These are phyloP conservation scores for Eupleurogrammus muticus DNA, from an alignment of 2,797 vertebrate species.

Conservation along the genomic window DNA sequence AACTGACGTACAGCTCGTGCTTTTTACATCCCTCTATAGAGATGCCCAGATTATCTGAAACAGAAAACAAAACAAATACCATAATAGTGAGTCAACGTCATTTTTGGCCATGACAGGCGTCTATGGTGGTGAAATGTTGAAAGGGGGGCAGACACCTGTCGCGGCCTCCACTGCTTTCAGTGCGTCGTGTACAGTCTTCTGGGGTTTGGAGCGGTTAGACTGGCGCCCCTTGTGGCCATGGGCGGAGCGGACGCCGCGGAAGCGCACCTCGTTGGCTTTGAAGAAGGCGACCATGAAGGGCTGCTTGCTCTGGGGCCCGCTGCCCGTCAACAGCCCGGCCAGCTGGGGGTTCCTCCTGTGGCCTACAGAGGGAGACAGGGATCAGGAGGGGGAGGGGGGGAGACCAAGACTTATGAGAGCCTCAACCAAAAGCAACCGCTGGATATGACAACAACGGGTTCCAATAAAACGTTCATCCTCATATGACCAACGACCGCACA, in stretches of 20 bases:
- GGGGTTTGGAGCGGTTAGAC: constrained; percentile 88
- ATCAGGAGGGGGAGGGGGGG: background rate
- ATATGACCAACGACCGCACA: constrained; percentile 16
- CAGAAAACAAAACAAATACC: constrained; percentile 21
- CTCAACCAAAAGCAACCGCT: background rate
- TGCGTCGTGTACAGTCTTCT: constrained; percentile 90
- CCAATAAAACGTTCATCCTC: constrained; percentile 37
- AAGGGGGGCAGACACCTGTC: constrained; percentile 73
- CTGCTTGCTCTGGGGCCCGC: constrained; percentile 92
- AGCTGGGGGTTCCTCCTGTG: constrained; percentile 89
- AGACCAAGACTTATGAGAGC: background rate
- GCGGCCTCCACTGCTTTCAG: constrained; percentile 88
- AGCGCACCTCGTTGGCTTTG: constrained; percentile 92
- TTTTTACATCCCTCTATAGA: constrained; percentile 96
- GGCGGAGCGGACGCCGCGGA: constrained; percentile 90
- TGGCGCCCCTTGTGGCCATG: constrained; percentile 88
- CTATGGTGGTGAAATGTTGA: background rate
- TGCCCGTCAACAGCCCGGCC: constrained; percentile 88
- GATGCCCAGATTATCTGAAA: constrained; percentile 90
- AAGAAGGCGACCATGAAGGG: constrained; percentile 97
- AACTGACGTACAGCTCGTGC: constrained; percentile 97
- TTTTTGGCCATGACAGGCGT: background rate
- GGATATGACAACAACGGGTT: no score
- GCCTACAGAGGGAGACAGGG: constrained; percentile 80
- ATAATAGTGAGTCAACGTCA: background rate